Base-by-base conservation (phyloP, 1,140 invertebrate species). In the Zelostemma sp. region DNA sequence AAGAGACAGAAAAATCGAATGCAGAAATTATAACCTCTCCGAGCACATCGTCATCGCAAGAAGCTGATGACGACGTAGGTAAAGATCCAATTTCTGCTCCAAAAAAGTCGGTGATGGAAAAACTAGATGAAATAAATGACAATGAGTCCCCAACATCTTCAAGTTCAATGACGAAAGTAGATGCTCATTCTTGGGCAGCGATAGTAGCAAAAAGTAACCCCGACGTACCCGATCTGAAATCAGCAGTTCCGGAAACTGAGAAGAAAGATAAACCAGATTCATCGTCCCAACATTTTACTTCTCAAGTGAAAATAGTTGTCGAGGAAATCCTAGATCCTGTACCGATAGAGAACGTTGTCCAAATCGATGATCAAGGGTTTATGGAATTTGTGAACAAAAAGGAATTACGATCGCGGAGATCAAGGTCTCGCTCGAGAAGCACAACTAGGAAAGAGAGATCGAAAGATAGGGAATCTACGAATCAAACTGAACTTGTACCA, bases 21-120 rank as follows among this genome's bases (percentile, higher is more conserved):
- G 89, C 88, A 28, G 85, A 87, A 79, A 85, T 89, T 9, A 81
- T 89, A 9, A 86, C 88, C 14, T 85, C 85, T 71, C 84, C 81
- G 1, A n/a, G n/a, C n/a, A n/a, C n/a, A n/a, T n/a, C n/a, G n/a
- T n/a, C n/a, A n/a, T n/a, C n/a, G n/a, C n/a, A n/a, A n/a, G n/a
- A n/a, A n/a, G n/a, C n/a, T n/a, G n/a, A n/a, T n/a, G n/a, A n/a
- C n/a, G n/a, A n/a, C n/a, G n/a, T n/a, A n/a, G n/a, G n/a, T n/a
- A n/a, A n/a, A n/a, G n/a, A n/a, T n/a, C n/a, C n/a, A n/a, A n/a
- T n/a, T n/a, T n/a, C n/a, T n/a, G n/a, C n/a, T n/a, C n/a, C n/a
- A n/a, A n/a, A n/a, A n/a, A n/a, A n/a, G n/a, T n/a, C n/a, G n/a
- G n/a, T n/a, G n/a, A n/a, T n/a, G n/a, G n/a, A n/a, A n/a, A n/a